Conservation (phyloP, 2,797 vertebrate genomes). For the Lepidocolaptes lacrymiger region DNA sequence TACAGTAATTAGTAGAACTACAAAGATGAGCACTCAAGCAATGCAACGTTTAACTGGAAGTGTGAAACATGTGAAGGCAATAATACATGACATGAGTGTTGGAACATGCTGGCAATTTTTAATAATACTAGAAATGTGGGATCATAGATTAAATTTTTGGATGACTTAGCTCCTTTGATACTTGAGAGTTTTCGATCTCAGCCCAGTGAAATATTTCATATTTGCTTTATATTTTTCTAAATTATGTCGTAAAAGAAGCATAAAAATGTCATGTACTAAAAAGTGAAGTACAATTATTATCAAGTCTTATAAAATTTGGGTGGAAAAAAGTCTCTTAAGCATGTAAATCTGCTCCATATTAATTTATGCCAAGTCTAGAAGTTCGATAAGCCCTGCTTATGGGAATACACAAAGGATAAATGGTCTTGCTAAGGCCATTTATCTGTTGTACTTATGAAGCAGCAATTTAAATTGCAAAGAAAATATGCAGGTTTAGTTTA, state of each 20-base stretch:
- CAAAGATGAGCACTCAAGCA: background rate
- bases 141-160: background rate
- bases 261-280: background rate
- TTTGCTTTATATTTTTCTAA: background rate
- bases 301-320: background rate
- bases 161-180: background rate
- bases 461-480: conserved; percentile 50
- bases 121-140: background rate
- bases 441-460: conserved; percentile 38
- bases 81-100: background rate
- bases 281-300: conserved; percentile 13
- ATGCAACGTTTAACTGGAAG: background rate
- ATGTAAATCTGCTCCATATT: conserved; percentile 25
- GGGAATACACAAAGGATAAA: conserved; percentile 37
- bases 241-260: background rate
- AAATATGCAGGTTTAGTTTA: conserved; percentile 25
- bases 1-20: background rate
- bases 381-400: conserved; percentile 17
- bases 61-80: background rate
- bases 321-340: background rate
- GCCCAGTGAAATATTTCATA: background rate
- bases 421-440: background rate
- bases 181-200: background rate
- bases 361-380: conserved; percentile 49
- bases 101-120: background rate